phyloP scores from a whole-genome alignment of 2,888 invertebrate species.

The Drosophila tanythrix region DNA sequence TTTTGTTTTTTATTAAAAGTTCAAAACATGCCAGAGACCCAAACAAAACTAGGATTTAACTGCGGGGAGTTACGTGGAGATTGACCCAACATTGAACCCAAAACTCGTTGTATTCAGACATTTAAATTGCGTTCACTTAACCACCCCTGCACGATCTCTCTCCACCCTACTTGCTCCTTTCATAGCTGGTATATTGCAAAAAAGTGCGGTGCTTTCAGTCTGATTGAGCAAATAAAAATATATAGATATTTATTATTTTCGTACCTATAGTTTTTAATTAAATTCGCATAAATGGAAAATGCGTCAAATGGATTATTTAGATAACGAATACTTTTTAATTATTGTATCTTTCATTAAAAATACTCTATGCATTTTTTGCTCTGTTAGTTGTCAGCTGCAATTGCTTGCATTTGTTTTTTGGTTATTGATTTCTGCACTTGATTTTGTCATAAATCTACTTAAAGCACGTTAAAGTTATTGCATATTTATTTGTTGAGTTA shows the following conservation, averaged over 20 bases:
- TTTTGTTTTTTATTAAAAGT: conserved; percentile 39
- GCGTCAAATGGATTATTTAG: conserved; percentile 6
- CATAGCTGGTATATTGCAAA: neutral
- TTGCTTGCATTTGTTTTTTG: neutral
- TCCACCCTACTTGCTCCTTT: neutral
- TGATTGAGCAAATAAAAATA: conserved; percentile 17
- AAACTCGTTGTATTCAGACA: conserved; percentile 9
- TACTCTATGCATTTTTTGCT: neutral
- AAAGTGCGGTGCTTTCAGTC: conserved; percentile 2
- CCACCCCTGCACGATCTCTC: neutral
- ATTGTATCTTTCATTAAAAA: neutral
- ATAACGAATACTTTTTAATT: neutral
- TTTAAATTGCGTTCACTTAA: conserved; percentile 13
- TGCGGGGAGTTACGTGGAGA: neutral
- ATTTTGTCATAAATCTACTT: neutral
- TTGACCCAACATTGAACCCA: neutral
- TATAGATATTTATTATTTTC: neutral
- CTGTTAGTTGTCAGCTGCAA: neutral
- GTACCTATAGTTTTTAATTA: conserved; percentile 37
- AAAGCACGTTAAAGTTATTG: neutral
- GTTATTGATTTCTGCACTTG: neutral
- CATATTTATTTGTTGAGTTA: neutral
- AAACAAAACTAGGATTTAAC: neutral
- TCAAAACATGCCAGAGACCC: neutral
- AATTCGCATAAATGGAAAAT: conserved; percentile 18